Base-by-base conservation (phyloP, 2,797 vertebrate species). In the Centropyge bicolor region DNA sequence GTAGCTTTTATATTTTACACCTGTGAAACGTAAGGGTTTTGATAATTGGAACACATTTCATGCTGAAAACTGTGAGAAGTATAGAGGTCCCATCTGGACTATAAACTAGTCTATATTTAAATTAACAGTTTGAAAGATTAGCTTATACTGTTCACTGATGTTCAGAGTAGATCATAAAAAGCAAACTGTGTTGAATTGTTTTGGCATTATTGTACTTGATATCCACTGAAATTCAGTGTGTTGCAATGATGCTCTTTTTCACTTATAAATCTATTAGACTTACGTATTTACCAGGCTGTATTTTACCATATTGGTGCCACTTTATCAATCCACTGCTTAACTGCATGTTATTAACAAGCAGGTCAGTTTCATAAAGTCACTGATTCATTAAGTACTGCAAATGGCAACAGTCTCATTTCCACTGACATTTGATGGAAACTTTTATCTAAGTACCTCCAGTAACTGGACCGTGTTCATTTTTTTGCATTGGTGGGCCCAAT, bases 391-490 rank as follows among this genome's bases (percentile, higher is more conserved):
- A 60, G 62, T 51, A 31, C 17, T 49, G 20, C 55, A 63, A 77
- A 63, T 71, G 12, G 66, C 76, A 74, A 76, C 41, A 74, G 68
- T 66, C 24, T 41, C 20, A 56, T 36, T 71, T 45, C 56, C 41
- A 31, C n/a, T 76, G 35, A 68, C 36, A 72, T 78, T 79, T 79
- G n/a, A 79, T 45, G 46, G 70, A 64, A 79, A 60, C 24, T 14
- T 80, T 74, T 61, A 72, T 81, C 55, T 52, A 17, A 63, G 45
- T 80, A 46, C 20, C 54, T 71, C 24, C 51, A 22, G 48, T 64
- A 77, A 59, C 56, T 45, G 65, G 60, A 79, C 38, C 14, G 66
- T 20, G 52, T 67, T 81, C 9, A 49, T 74, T 84, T 83, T 31
- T 69, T 43, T 71, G 64, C 57, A 65, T 65, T 69, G 49, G 41